These are phyloP conservation scores for Hoplostethus atlanticus DNA, from an alignment of 2,797 vertebrate genomes.

Conservation along the genomic window DNA sequence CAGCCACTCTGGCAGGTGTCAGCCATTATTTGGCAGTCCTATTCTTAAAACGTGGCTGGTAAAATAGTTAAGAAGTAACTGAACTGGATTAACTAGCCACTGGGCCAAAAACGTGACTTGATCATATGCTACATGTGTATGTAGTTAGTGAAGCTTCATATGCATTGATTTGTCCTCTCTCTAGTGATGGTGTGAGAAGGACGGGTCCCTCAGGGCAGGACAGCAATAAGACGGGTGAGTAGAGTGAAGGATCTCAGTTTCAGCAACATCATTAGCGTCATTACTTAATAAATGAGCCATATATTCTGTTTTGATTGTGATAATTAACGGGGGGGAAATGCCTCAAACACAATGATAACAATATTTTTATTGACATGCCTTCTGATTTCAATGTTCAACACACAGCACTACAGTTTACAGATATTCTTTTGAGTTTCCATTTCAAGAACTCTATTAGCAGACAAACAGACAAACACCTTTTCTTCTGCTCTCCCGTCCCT, in stretches of 20 bases:
- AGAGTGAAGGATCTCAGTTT: neutral
- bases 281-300: too few relatives aligned
- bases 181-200: conserved; percentile 77
- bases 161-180: neutral
- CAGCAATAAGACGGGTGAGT: conserved; percentile 81
- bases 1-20: too few relatives aligned
- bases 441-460: neutral
- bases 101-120: too few relatives aligned
- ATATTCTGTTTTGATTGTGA: too few relatives aligned
- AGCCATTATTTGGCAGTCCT: too few relatives aligned
- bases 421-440: neutral
- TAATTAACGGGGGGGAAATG: neutral
- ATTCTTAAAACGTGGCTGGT: neutral
- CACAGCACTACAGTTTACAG: too few relatives aligned
- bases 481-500: conserved; percentile 6
- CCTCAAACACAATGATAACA: neutral
- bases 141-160: neutral
- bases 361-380: neutral
- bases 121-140: too few relatives aligned
- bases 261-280: neutral
- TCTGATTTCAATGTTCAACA: too few relatives aligned
- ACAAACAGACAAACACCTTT: neutral
- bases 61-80: too few relatives aligned
- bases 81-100: too few relatives aligned
- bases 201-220: conserved; percentile 72